phyloP scores from a whole-genome alignment of 1,140 invertebrate genomes.

The Drosophila tristis region DNA sequence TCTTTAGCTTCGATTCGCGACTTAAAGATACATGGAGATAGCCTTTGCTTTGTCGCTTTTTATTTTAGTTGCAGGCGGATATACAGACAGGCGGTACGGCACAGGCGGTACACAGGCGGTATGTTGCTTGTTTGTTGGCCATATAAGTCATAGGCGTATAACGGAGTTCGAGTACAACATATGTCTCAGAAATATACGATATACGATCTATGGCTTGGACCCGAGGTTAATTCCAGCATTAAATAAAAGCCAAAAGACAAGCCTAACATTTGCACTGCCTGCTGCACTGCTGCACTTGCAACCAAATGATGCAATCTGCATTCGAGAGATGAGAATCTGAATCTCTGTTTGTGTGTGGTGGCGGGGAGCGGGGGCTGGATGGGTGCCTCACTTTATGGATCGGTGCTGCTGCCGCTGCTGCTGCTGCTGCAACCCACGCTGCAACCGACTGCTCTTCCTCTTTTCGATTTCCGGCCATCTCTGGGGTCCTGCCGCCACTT shows the following conservation, averaged over 20 bases:
- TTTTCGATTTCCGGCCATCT: slow-evolving; percentile 64
- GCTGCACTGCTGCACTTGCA: slow-evolving; percentile 3
- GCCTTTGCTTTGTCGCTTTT: slow-evolving; percentile 9
- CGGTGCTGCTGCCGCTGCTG: background rate
- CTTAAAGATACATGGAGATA: too few relatives aligned
- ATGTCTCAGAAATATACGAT: background rate
- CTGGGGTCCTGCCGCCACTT: slow-evolving; percentile 46
- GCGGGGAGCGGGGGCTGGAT: background rate
- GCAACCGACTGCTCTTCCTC: slow-evolving; percentile 19
- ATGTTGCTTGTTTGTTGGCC: slow-evolving; percentile 29
- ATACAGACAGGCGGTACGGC: slow-evolving; percentile 15
- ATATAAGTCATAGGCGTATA: slow-evolving; percentile 65
- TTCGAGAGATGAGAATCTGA: slow-evolving; percentile 51
- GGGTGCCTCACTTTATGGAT: slow-evolving; percentile 26
- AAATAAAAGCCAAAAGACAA: slow-evolving; percentile 64
- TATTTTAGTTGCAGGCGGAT: slow-evolving; percentile 65
- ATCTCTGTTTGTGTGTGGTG: background rate
- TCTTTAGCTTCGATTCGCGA: too few relatives aligned
- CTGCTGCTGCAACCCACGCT: slow-evolving; percentile 47
- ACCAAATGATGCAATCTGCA: slow-evolving; percentile 55
- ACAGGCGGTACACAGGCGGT: too few relatives aligned
- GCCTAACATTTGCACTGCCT: slow-evolving; percentile 58
- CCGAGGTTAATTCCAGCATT: slow-evolving; percentile 77
- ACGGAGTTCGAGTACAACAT: slow-evolving; percentile 22
- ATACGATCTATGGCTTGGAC: slow-evolving; percentile 51